These are phyloP conservation scores for Pyrocoelia pectoralis DNA, from an alignment of 2,888 invertebrate species.

Conservation along the genomic window DNA sequence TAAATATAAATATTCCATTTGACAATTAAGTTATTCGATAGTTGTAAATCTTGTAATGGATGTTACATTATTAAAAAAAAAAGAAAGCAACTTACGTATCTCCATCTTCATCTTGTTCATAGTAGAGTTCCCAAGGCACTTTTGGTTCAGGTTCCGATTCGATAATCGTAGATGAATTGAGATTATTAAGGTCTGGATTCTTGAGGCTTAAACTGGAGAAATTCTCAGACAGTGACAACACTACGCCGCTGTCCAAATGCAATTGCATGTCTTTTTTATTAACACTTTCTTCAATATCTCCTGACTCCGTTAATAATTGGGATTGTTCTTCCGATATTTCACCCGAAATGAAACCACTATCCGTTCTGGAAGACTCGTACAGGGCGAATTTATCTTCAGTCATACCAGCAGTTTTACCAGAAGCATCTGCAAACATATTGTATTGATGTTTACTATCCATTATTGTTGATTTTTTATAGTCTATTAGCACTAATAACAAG, in stretches of 20 bases:
- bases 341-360: constrained; percentile 57
- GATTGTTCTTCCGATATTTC: constrained; percentile 45
- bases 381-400: constrained; percentile 47
- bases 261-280: constrained; percentile 49
- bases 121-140: constrained; percentile 71
- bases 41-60: too few species aligned
- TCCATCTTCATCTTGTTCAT: constrained; percentile 82
- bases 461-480: constrained; percentile 3
- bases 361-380: constrained; percentile 49
- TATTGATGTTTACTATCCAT: constrained; percentile 34
- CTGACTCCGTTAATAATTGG: constrained; percentile 31
- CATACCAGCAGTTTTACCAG: constrained; percentile 44
- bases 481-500: constrained; percentile 33
- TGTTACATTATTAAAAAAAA: constrained; percentile 22
- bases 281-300: constrained; percentile 23
- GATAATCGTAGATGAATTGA: constrained; percentile 45
- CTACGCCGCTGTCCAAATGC: constrained; percentile 74
- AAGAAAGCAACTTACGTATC: constrained; percentile 78
- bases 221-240: constrained; percentile 66
- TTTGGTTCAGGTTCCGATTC: constrained; percentile 43
- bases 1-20: background rate
- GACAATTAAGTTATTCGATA: constrained; percentile 21
- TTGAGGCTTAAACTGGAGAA: constrained; percentile 68
- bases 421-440: constrained; percentile 50
- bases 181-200: constrained; percentile 56